Conservation (phyloP, 2,113 vertebrate species). For the Salvelinus alpinus region DNA sequence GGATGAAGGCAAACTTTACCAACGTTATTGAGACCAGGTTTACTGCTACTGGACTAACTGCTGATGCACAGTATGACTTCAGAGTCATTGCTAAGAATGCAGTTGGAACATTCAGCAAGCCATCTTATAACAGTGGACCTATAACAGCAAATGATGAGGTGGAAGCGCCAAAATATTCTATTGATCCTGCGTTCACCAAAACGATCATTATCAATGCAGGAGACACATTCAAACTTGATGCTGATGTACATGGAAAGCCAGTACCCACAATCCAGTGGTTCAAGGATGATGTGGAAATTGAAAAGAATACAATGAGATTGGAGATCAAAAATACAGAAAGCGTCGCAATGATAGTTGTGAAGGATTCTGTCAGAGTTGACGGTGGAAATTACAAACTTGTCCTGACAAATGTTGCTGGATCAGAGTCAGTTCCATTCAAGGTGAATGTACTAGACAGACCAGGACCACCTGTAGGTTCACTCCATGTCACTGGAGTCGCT, state of each 20-base stretch:
- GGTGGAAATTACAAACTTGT: constrained; percentile 88
- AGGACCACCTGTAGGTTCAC: constrained; percentile 86
- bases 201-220: constrained; percentile 88
- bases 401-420: constrained; percentile 88
- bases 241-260: constrained; percentile 91
- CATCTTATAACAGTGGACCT: constrained; percentile 95
- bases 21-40: constrained; percentile 98
- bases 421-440: constrained; percentile 85
- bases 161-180: constrained; percentile 91
- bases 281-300: constrained; percentile 87
- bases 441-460: constrained; percentile 94
- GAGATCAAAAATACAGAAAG: constrained; percentile 92
- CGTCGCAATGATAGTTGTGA: constrained; percentile 86
- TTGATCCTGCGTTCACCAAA: constrained; percentile 93
- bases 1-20: constrained; percentile 96
- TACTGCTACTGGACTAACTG: constrained; percentile 89
- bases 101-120: constrained; percentile 90
- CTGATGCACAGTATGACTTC: constrained; percentile 95
- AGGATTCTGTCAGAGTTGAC: constrained; percentile 89
- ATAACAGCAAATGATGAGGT: constrained; percentile 91
- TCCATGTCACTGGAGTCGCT: constrained; percentile 87
- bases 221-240: constrained; percentile 92
- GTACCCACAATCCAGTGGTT: constrained; percentile 90
- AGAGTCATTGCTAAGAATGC: constrained; percentile 98
- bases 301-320: constrained; percentile 82